phyloP scores from a whole-genome alignment of 2,113 vertebrate species.

The Vulpes lagopus region DNA sequence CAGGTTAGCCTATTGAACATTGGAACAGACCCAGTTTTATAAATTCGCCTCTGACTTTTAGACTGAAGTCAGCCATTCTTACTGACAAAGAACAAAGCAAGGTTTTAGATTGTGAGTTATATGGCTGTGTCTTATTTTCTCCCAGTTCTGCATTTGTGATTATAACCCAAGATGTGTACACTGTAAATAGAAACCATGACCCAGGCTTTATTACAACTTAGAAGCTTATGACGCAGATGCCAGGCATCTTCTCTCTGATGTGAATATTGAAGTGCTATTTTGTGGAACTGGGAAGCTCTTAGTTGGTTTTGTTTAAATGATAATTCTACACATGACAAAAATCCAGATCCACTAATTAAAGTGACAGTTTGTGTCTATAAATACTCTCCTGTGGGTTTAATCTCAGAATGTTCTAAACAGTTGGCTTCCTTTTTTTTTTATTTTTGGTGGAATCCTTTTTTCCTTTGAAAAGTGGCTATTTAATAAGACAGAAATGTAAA shows the following conservation, averaged over 20 bases:
- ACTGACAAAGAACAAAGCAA: neutral
- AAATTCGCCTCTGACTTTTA: slow-evolving; percentile 55
- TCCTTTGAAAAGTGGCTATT: neutral
- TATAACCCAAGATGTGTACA: neutral
- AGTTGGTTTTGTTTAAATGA: neutral
- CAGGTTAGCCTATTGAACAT: neutral
- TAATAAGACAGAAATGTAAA: slow-evolving; percentile 36
- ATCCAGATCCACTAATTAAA: neutral
- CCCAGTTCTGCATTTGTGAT: neutral
- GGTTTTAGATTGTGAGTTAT: neutral
- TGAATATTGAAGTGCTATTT: neutral
- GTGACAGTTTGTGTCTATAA: neutral
- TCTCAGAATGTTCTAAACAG: neutral
- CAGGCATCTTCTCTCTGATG: neutral
- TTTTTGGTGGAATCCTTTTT: slow-evolving; percentile 21
- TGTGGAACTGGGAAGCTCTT: slow-evolving; percentile 6
- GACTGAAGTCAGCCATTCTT: slow-evolving; percentile 2
- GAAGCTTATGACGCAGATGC: neutral
- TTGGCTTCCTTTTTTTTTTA: neutral
- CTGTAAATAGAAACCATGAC: neutral
- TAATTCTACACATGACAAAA: neutral
- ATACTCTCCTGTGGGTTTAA: neutral
- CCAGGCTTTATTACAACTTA: neutral
- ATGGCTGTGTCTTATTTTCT: neutral
- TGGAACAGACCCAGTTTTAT: slow-evolving; percentile 42